A percentile compares a stretch with the other conserved stretches of the same genome.
Conservation (phyloP, 1,140 invertebrate species). For the Rhagoletis pomonella region DNA sequence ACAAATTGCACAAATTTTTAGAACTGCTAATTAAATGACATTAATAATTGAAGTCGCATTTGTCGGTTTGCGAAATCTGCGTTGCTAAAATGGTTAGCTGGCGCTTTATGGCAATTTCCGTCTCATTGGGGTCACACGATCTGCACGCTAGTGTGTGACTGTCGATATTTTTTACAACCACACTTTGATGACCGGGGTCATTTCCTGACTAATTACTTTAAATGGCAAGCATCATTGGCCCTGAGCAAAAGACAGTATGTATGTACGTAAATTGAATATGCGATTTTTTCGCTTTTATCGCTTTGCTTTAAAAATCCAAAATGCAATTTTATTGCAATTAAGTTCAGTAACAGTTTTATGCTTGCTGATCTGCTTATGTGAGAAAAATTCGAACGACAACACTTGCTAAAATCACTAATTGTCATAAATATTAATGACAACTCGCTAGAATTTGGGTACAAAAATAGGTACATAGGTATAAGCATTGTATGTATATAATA, state of each 20-base stretch:
- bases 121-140: constrained; percentile 42
- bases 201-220: constrained; percentile 57
- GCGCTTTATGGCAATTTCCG: constrained; percentile 32
- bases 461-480: no score
- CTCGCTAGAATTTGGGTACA: no score
- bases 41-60: constrained; percentile 44
- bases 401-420: background rate
- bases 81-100: background rate
- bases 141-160: background rate
- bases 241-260: background rate
- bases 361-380: background rate
- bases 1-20: constrained; percentile 31
- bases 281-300: background rate
- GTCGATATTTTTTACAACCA: background rate
- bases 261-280: background rate
- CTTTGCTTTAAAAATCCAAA: background rate
- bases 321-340: constrained; percentile 27
- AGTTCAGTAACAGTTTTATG: constrained; percentile 13
- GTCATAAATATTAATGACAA: background rate
- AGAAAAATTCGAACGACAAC: background rate
- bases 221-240: background rate
- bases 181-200: constrained; percentile 55
- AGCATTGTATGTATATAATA: no score
- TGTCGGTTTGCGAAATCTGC: background rate
- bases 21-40: constrained; percentile 43